Percentiles rank a stretch among this genome's conserved stretches.
These are phyloP conservation scores for Andrena hattorfiana DNA, from an alignment of 2,888 invertebrate species.

Conservation along the genomic window DNA sequence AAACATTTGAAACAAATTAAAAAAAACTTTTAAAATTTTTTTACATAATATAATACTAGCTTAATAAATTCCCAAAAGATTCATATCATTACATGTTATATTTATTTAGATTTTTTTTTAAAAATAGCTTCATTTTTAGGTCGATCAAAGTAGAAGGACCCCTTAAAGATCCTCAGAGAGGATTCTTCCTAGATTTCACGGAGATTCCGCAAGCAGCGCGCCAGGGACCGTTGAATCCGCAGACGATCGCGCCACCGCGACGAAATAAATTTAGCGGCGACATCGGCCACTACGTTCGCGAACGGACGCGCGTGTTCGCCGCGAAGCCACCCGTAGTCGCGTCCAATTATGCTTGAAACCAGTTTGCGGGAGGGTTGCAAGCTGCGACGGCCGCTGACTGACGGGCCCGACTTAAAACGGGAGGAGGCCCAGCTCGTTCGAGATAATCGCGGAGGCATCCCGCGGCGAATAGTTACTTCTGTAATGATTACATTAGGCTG, in stretches of 20 bases:
- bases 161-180: no score
- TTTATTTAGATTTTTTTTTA: no score
- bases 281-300: slow-evolving; percentile 8
- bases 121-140: no score
- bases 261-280: slow-evolving; percentile 66
- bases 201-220: slow-evolving; percentile 30
- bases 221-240: slow-evolving; percentile 42
- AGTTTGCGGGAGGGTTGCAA: slow-evolving; percentile 72
- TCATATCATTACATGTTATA: no score
- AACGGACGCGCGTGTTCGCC: slow-evolving; percentile 17
- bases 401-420: slow-evolving; percentile 41
- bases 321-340: slow-evolving; percentile 67
- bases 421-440: slow-evolving; percentile 30
- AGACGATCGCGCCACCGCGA: slow-evolving; percentile 47
- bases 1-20: no score
- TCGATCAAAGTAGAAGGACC: no score
- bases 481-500: slow-evolving; percentile 61
- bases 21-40: no score
- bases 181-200: neutral
- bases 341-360: slow-evolving; percentile 80
- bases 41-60: no score
- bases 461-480: slow-evolving; percentile 65
- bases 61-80: no score
- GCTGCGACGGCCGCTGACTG: slow-evolving; percentile 34
- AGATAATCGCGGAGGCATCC: slow-evolving; percentile 54